phyloP scores from a whole-genome alignment of 2,888 invertebrate species.

The Girardia tigrina region DNA sequence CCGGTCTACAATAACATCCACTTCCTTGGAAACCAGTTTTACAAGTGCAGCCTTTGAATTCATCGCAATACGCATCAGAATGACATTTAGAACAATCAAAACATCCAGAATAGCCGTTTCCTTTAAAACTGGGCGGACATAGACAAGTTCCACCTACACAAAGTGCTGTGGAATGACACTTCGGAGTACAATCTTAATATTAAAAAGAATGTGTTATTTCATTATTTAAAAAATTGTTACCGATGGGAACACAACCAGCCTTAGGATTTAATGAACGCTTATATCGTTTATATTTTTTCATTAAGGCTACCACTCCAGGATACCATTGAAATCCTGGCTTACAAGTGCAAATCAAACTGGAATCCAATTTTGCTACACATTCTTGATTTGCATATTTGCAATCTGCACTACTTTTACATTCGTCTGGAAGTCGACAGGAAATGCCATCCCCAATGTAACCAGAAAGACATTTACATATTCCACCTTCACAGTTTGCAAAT shows the following conservation, averaged over 20 bases:
- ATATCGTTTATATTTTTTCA: background rate
- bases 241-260: background rate
- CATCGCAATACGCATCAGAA: background rate
- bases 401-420: background rate
- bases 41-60: background rate
- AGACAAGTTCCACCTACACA: background rate
- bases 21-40: background rate
- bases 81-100: background rate
- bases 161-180: background rate
- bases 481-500: background rate
- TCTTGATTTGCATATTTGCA: slow-evolving; percentile 2
- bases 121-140: background rate
- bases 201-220: background rate
- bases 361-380: background rate
- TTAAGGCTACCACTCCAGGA: background rate
- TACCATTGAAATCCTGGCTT: background rate
- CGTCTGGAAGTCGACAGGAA: background rate
- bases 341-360: background rate
- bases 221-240: background rate
- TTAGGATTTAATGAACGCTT: background rate
- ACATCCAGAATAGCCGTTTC: background rate
- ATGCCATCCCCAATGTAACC: background rate
- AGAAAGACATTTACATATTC: background rate
- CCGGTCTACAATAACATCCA: slow-evolving; percentile 11
- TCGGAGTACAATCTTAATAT: background rate